Conservation (phyloP, 2,113 vertebrate species). For the Eudyptes chrysolophus region DNA sequence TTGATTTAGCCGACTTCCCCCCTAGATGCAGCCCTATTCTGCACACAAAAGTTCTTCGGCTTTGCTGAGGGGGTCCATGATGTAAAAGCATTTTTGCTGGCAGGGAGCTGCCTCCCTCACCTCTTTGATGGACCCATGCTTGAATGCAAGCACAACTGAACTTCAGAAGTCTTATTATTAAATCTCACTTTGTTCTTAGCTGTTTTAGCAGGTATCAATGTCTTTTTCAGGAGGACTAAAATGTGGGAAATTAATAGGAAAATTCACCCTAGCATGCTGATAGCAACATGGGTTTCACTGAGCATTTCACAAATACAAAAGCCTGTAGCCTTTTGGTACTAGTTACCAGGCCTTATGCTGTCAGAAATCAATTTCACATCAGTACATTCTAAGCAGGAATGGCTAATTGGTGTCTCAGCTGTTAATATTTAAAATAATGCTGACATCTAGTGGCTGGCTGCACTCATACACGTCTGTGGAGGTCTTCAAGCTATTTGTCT, state of each 20-base stretch:
- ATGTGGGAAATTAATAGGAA: neutral
- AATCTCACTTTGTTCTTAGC: neutral
- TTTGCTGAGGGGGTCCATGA: neutral
- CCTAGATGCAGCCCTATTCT: neutral
- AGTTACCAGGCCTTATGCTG: neutral
- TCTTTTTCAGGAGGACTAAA: neutral
- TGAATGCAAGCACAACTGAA: neutral
- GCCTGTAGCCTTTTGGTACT: neutral
- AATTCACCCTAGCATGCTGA: neutral
- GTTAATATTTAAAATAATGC: neutral
- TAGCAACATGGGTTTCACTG: neutral
- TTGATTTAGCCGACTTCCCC: neutral
- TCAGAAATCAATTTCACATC: neutral
- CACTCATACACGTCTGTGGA: accelerated
- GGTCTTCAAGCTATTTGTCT: accelerated
- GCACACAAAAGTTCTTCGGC: neutral
- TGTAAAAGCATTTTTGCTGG: neutral
- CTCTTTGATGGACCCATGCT: neutral
- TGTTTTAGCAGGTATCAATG: neutral
- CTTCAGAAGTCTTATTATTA: neutral
- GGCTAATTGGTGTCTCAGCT: neutral
- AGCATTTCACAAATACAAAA: neutral
- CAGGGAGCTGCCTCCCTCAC: neutral
- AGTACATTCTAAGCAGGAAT: neutral
- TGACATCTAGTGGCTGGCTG: constrained; percentile 57